Conservation (phyloP, 2,113 vertebrate species). For the Notarius lentiginosus region DNA sequence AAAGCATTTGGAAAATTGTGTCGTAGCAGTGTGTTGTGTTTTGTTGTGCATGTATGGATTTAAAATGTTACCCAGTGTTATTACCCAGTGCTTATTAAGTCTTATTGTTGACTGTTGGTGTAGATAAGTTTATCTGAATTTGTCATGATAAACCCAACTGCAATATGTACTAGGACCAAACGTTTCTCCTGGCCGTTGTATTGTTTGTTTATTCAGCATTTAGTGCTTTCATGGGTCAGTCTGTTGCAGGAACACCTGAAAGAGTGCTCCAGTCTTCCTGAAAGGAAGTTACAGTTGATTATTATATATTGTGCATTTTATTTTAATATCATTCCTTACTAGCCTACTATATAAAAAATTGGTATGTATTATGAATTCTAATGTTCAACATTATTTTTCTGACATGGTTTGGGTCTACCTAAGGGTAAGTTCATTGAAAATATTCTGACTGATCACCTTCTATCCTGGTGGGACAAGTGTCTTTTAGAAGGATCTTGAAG, state of each 20-base stretch:
- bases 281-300: background rate
- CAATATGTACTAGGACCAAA: background rate
- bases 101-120: background rate
- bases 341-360: too few species aligned
- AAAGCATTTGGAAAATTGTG: background rate
- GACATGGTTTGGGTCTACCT: background rate
- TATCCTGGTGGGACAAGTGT: too few species aligned
- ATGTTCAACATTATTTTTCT: background rate
- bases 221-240: background rate
- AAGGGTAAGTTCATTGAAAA: background rate
- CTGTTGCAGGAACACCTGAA: background rate
- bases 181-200: background rate
- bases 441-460: background rate
- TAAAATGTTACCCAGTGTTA: background rate
- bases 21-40: background rate
- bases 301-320: background rate
- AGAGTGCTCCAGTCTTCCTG: background rate
- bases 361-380: background rate
- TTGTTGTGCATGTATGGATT: background rate
- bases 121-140: slow-evolving; percentile 3
- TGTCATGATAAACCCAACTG: background rate
- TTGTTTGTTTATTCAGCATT: slow-evolving; percentile 19
- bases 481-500: background rate
- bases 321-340: background rate
- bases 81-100: background rate